Conservation (phyloP, 2,797 vertebrate species). For the Bovichtus diacanthus region DNA sequence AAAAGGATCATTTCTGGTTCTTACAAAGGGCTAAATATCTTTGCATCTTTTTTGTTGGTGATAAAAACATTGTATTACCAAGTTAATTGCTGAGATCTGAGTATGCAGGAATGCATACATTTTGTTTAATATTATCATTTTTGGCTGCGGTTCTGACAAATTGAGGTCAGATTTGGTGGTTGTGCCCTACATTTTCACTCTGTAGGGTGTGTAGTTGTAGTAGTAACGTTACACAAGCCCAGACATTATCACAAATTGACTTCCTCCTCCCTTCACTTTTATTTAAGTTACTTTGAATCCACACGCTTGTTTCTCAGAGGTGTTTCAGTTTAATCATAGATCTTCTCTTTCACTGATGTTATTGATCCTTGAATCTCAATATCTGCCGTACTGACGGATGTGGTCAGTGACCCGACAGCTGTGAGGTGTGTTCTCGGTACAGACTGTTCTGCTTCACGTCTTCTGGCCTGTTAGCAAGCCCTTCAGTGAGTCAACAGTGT, state of each 20-base stretch:
- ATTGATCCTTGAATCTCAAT: slow-evolving; percentile 38
- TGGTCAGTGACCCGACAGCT: slow-evolving; percentile 46
- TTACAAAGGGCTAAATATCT: too few species aligned
- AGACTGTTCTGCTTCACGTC: slow-evolving; percentile 37
- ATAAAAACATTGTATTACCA: too few species aligned
- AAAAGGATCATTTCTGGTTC: too few species aligned
- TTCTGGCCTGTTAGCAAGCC: slow-evolving; percentile 25
- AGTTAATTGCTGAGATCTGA: background rate
- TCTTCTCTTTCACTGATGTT: slow-evolving; percentile 9
- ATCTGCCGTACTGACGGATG: slow-evolving; percentile 35
- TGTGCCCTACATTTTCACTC: background rate
- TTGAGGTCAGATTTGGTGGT: background rate
- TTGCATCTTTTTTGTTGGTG: too few species aligned
- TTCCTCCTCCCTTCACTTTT: background rate
- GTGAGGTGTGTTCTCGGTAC: slow-evolving; percentile 27
- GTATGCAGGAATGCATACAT: background rate
- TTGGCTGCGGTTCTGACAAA: background rate
- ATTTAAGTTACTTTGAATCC: background rate
- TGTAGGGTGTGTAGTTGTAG: background rate
- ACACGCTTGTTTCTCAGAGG: background rate
- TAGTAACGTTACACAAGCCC: background rate
- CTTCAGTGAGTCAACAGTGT: slow-evolving; percentile 50
- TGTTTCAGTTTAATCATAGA: slow-evolving; percentile 10
- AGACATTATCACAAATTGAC: background rate
- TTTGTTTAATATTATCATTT: background rate